Percentiles rank a stretch among this genome's conserved stretches.
Conservation (phyloP, 2,888 invertebrate genomes). For the Leptinotarsa haldemani region DNA sequence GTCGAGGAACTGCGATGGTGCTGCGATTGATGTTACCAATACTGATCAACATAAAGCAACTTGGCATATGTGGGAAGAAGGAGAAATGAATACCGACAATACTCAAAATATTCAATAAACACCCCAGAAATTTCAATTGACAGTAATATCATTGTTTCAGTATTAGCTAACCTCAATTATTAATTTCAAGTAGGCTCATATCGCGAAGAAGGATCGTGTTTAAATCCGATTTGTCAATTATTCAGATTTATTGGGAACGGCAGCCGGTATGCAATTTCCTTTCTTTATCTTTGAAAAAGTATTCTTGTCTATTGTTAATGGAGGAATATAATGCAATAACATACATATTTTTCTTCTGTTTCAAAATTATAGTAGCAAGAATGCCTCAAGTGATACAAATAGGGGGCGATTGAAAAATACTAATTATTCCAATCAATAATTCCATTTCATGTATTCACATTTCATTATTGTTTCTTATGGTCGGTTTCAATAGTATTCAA, state of each 20-base stretch:
- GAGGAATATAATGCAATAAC: background rate
- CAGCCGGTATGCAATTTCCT: slow-evolving; percentile 20
- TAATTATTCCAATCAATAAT: background rate
- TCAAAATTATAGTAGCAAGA: background rate
- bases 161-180: slow-evolving; percentile 18
- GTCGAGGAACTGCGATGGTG: too few relatives aligned
- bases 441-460: background rate
- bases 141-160: slow-evolving; percentile 16
- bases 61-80: too few relatives aligned
- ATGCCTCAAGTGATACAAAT: background rate
- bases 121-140: background rate
- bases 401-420: background rate
- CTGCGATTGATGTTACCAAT: too few relatives aligned
- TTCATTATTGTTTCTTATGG: background rate
- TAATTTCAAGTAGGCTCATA: slow-evolving; percentile 19
- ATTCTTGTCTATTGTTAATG: background rate
- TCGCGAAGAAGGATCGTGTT: slow-evolving; percentile 16
- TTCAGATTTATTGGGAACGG: slow-evolving; percentile 21
- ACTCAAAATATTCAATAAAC: background rate
- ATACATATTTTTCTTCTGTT: background rate
- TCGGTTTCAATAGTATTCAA: too few relatives aligned
- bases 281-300: slow-evolving; percentile 8
- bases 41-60: too few relatives aligned
- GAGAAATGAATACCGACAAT: background rate
- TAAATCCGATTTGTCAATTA: slow-evolving; percentile 31